These are phyloP conservation scores for Chunga burmeisteri DNA, from an alignment of 2,113 vertebrate species.

Conservation along the genomic window DNA sequence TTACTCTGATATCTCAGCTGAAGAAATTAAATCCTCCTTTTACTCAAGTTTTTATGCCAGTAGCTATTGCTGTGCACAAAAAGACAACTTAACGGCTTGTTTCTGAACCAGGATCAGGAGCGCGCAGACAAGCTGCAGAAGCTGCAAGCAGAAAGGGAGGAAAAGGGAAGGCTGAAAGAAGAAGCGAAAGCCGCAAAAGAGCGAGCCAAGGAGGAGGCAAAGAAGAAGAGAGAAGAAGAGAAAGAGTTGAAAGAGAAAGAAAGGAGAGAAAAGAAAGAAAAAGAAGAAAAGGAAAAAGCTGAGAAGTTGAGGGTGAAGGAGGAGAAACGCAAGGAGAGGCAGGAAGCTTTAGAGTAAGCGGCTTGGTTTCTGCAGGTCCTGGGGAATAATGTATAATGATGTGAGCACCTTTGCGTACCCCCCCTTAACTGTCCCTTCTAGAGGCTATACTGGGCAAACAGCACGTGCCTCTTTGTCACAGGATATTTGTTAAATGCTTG, in stretches of 20 bases:
- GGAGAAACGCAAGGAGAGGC: conserved; percentile 88
- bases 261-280: conserved; percentile 78
- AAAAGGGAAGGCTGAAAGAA: conserved; percentile 83
- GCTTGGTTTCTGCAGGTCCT: no score
- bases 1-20: not conserved
- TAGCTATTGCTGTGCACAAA: not conserved
- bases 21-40: rapidly evolving
- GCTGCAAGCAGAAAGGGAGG: conserved; percentile 78
- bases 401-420: no score
- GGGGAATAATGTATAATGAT: rapidly evolving
- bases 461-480: rapidly evolving
- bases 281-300: conserved; percentile 81
- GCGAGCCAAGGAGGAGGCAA: conserved; percentile 85
- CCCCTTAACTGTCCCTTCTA: not conserved
- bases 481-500: rapidly evolving
- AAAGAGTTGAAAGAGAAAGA: conserved; percentile 89
- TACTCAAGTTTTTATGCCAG: rapidly evolving
- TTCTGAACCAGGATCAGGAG: conserved; percentile 72
- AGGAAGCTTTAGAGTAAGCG: conserved; percentile 87
- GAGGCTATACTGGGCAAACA: not conserved
- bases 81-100: not conserved
- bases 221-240: conserved; percentile 85
- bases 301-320: conserved; percentile 89
- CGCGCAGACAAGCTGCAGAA: conserved; percentile 77
- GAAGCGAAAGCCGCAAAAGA: conserved; percentile 75